These are phyloP conservation scores for Leptinotarsa defecta DNA, from an alignment of 1,140 invertebrate genomes.

Conservation along the genomic window DNA sequence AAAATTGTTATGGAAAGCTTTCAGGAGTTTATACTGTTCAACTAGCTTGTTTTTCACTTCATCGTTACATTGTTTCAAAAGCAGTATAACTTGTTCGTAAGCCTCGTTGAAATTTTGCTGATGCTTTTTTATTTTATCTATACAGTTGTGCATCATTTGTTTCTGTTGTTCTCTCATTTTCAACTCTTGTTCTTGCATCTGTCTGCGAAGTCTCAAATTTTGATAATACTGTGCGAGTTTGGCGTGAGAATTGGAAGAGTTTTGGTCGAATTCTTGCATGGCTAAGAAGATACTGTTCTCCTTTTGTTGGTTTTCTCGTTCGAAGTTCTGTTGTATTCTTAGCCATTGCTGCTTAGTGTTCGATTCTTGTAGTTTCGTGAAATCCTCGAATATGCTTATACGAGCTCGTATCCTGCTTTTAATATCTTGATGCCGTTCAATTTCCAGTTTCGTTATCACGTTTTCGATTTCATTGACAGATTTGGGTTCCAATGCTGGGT, in stretches of 20 bases:
- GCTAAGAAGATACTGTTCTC: conserved; percentile 48
- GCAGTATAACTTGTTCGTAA: conserved; percentile 53
- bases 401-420: conserved; percentile 41
- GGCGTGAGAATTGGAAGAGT: conserved; percentile 49
- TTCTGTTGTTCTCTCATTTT: conserved; percentile 54
- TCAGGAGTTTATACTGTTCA: conserved; percentile 51
- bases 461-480: conserved; percentile 32
- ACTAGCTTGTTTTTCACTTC: conserved; percentile 44
- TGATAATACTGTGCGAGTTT: conserved; percentile 54
- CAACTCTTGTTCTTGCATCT: conserved; percentile 55
- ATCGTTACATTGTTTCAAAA: conserved; percentile 53
- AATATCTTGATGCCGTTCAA: conserved; percentile 46
- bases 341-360: conserved; percentile 47
- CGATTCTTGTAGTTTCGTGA: conserved; percentile 40
- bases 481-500: neutral
- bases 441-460: conserved; percentile 46
- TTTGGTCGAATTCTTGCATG: conserved; percentile 53
- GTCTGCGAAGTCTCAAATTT: conserved; percentile 51
- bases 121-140: conserved; percentile 50
- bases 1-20: conserved; percentile 54
- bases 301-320: conserved; percentile 50
- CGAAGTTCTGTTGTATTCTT: conserved; percentile 50
- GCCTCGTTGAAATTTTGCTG: conserved; percentile 50
- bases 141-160: conserved; percentile 51
- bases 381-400: conserved; percentile 40